Conservation (phyloP, 2,797 vertebrate genomes). For the Sebastes nivosus region DNA sequence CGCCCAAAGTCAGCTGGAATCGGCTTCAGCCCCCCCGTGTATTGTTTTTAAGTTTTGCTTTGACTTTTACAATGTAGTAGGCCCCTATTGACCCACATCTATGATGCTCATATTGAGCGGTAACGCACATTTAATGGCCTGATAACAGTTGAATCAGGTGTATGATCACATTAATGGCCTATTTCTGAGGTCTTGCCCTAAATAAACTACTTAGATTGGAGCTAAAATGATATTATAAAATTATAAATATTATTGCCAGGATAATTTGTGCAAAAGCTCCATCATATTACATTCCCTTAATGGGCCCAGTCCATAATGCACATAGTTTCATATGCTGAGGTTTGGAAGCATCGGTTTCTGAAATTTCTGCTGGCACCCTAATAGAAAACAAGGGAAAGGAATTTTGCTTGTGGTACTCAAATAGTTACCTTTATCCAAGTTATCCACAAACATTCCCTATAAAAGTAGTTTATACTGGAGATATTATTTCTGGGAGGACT, state of each 20-base stretch:
- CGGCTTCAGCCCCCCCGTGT: too few relatives aligned
- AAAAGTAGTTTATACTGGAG: neutral
- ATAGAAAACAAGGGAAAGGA: neutral
- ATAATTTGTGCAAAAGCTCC: too few relatives aligned
- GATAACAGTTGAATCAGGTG: too few relatives aligned
- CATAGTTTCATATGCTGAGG: constrained; percentile 1
- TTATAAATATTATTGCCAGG: neutral
- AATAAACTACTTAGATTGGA: neutral
- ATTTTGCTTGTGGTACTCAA: neutral
- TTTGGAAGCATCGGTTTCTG: neutral
- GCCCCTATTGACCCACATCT: too few relatives aligned
- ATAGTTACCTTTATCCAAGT: neutral
- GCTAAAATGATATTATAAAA: neutral
- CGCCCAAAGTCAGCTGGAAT: too few relatives aligned
- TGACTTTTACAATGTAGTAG: too few relatives aligned
- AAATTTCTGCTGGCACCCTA: neutral
- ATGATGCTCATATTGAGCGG: too few relatives aligned
- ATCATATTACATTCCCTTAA: neutral
- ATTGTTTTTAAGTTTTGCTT: too few relatives aligned
- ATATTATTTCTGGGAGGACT: neutral
- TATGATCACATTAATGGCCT: neutral
- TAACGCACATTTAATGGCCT: too few relatives aligned
- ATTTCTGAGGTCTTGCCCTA: neutral
- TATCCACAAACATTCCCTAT: neutral
- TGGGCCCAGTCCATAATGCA: neutral